These are phyloP conservation scores for Tupaia chinensis DNA, from an alignment of 2,113 vertebrate species.

Conservation along the genomic window DNA sequence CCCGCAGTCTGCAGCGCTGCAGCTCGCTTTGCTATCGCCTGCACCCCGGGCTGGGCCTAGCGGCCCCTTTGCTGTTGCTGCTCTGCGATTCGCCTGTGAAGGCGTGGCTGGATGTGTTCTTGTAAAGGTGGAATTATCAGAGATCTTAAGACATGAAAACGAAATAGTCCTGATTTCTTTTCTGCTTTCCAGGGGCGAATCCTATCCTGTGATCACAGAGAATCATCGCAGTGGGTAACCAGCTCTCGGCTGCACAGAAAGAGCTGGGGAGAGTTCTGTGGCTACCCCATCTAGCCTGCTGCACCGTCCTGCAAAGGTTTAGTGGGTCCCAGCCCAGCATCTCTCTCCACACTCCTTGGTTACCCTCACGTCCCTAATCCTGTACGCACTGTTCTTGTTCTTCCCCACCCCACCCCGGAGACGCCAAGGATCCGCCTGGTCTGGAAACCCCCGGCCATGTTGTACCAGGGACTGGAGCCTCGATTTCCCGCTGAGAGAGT, in stretches of 20 bases:
- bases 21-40: no score
- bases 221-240: rapidly evolving
- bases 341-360: rapidly evolving
- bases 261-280: rapidly evolving
- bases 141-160: background rate
- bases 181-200: background rate
- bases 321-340: background rate
- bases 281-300: rapidly evolving
- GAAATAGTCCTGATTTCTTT: background rate
- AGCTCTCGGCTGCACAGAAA: background rate
- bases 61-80: no score
- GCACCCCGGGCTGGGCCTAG: no score
- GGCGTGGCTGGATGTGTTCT: no score
- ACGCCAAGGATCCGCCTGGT: background rate
- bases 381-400: rapidly evolving
- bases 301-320: no score
- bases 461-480: background rate
- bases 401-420: background rate
- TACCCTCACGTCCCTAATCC: background rate
- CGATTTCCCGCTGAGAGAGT: background rate
- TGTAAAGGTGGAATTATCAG: background rate
- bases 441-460: background rate
- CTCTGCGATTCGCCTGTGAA: no score
- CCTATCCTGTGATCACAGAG: rapidly evolving
- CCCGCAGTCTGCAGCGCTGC: no score